Evolutionary conservation across 2,888 invertebrate species (phyloP), one percentile per base, ranked within the genome.

Genomic region (Lomographa bimaculata): DNA sequence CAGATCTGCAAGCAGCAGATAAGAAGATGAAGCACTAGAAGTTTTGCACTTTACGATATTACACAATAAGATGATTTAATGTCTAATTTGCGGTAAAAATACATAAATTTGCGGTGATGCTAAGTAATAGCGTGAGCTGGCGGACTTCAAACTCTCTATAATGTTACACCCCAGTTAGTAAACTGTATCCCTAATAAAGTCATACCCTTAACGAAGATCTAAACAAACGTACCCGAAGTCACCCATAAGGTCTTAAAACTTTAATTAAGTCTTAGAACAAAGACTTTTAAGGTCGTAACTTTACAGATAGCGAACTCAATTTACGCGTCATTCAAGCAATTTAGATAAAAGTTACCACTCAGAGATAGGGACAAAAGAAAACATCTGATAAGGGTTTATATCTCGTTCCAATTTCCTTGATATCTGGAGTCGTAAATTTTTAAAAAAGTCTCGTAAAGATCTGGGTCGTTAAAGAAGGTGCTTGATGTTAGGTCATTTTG

Each of bases 401-500:
- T 41, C 36, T 32, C 45, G 25, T 39, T 45, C 47, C 51, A 43
- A 52, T 53, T 54, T 50, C 40, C 50, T 36, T 46, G 44, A 30
- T 41, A 44, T 44, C 43, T 41, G 19, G 18, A 32, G 45, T 39
- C 48, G 46, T 55, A 55, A 57, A 50, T 41, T 38, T n/a, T 37
- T 29, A 39, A 48, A 50, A 39, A 26, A 36, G 28, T 38, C 20
- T 46, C 56, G 52, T 50, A 50, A 58, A 54, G 28, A 17, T 9
- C 33, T 5, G 11, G 10, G 18, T 39, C 48, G 47, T 47, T 47
- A 58, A 49, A 33, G 28, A 33, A 32, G 35, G 46, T 48, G 33
- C 44, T 47, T 55, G 50, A 46, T 48, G 44, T 50, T 37, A 48
- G 37, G 45, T 41, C 34, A 46, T 53, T 50, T 42, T 37, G 21